Conservation (phyloP, 2,888 invertebrate genomes). For the Meta bourneti region DNA sequence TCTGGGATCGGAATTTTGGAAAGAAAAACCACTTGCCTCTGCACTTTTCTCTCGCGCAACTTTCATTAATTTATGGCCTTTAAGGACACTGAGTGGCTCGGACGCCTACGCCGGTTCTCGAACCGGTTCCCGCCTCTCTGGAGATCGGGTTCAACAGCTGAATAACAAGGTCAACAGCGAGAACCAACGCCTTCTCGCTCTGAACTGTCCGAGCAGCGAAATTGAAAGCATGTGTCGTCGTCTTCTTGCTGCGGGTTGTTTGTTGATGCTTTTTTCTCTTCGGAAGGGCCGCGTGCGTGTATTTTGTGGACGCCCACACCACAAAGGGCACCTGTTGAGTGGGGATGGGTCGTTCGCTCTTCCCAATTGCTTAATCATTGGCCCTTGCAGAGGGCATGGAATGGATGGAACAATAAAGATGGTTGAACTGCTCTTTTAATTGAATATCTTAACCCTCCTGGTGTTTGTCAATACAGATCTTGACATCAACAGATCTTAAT, state of each 20-base stretch:
- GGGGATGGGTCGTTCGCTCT: too few species aligned
- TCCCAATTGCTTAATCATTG: too few species aligned
- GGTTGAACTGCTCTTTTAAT: too few species aligned
- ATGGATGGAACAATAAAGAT: too few species aligned
- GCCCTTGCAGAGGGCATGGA: too few species aligned
- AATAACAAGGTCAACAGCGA: slow-evolving; percentile 69
- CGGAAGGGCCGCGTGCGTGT: background rate
- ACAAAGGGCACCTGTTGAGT: background rate
- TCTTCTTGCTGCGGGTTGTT: slow-evolving; percentile 15
- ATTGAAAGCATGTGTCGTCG: slow-evolving; percentile 44
- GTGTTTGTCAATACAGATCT: too few species aligned
- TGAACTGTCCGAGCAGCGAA: slow-evolving; percentile 34
- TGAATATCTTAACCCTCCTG: too few species aligned
- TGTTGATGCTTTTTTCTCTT: background rate
- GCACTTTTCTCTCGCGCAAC: background rate
- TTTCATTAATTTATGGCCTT: slow-evolving; percentile 59
- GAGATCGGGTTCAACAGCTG: slow-evolving; percentile 75
- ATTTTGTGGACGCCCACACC: background rate
- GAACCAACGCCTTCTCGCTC: slow-evolving; percentile 68
- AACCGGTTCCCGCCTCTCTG: slow-evolving; percentile 71
- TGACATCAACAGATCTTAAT: too few species aligned
- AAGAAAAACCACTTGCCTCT: background rate
- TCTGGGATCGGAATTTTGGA: background rate
- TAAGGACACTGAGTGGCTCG: slow-evolving; percentile 25
- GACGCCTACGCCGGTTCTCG: slow-evolving; percentile 67